These are phyloP conservation scores for Toxostoma redivivum DNA, from an alignment of 2,113 vertebrate genomes.

Conservation along the genomic window DNA sequence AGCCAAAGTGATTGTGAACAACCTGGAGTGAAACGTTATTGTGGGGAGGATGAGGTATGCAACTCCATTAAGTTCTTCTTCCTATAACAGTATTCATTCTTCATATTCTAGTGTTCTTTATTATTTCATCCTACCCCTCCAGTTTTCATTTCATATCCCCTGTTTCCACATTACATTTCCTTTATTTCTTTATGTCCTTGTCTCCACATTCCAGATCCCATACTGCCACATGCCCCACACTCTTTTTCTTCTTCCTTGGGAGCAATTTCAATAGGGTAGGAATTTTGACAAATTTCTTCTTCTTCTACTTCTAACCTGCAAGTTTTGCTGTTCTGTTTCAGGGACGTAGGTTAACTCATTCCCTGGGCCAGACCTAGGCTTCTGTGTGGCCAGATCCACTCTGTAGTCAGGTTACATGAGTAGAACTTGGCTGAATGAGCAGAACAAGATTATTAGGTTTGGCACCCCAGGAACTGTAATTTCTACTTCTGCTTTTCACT, in stretches of 20 bases:
- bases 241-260: not conserved
- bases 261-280: not conserved
- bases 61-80: not conserved
- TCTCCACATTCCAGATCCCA: not conserved
- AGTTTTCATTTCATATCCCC: not conserved
- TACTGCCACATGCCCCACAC: not conserved
- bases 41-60: not conserved
- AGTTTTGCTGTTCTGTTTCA: not conserved
- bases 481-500: not conserved
- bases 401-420: not conserved
- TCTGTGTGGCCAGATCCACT: not conserved
- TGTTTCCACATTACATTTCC: not conserved
- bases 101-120: not conserved
- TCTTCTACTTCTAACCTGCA: not conserved
- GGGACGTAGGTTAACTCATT: not conserved
- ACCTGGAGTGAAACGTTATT: not conserved
- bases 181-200: not conserved
- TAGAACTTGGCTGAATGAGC: constrained; percentile 17
- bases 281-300: not conserved
- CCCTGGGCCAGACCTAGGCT: not conserved
- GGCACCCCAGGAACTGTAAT: not conserved
- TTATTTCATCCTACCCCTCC: not conserved
- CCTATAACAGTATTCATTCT: not conserved
- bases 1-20: not conserved
- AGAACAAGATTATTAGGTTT: constrained; percentile 14